Conservation (phyloP, 2,113 vertebrate species). For the Morone saxatilis region DNA sequence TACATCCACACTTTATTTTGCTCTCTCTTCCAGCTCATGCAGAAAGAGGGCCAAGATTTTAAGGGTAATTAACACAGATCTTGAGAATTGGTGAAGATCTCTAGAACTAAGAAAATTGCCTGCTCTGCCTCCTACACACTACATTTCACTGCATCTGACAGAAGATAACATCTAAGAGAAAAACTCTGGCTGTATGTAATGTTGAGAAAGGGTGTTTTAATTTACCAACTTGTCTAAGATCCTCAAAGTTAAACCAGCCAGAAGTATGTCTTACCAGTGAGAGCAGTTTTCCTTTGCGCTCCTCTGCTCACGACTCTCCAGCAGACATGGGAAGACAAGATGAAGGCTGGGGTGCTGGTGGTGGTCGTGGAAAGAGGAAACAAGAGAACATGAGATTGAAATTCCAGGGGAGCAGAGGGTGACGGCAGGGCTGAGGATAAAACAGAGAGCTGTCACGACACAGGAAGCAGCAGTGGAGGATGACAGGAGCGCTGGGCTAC, state of each 20-base stretch:
- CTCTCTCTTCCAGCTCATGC: not conserved
- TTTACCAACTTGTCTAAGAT: slow-evolving; percentile 40
- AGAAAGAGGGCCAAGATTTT: slow-evolving; percentile 7
- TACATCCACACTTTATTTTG: slow-evolving; percentile 9
- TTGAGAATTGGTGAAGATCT: slow-evolving; percentile 32
- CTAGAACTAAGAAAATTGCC: slow-evolving; percentile 39
- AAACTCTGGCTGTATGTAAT: slow-evolving; percentile 10
- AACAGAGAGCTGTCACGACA: slow-evolving; percentile 78
- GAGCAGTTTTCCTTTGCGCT: slow-evolving; percentile 22
- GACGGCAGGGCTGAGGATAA: slow-evolving; percentile 65
- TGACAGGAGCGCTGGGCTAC: slow-evolving; percentile 76
- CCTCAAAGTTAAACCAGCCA: slow-evolving; percentile 34
- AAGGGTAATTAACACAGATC: slow-evolving; percentile 30
- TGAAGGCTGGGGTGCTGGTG: slow-evolving; percentile 31
- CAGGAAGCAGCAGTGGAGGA: slow-evolving; percentile 73
- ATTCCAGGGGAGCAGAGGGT: slow-evolving; percentile 65
- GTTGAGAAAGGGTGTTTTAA: slow-evolving; percentile 26
- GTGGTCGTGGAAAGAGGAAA: slow-evolving; percentile 34
- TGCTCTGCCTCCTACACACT: slow-evolving; percentile 32
- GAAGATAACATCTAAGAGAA: slow-evolving; percentile 15
- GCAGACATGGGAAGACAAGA: slow-evolving; percentile 26
- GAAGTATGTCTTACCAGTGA: not conserved
- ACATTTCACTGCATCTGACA: slow-evolving; percentile 15
- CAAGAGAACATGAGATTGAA: slow-evolving; percentile 57
- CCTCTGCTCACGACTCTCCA: slow-evolving; percentile 28